phyloP scores from a whole-genome alignment of 2,113 vertebrate species.

The Xyliphius kryptos region DNA sequence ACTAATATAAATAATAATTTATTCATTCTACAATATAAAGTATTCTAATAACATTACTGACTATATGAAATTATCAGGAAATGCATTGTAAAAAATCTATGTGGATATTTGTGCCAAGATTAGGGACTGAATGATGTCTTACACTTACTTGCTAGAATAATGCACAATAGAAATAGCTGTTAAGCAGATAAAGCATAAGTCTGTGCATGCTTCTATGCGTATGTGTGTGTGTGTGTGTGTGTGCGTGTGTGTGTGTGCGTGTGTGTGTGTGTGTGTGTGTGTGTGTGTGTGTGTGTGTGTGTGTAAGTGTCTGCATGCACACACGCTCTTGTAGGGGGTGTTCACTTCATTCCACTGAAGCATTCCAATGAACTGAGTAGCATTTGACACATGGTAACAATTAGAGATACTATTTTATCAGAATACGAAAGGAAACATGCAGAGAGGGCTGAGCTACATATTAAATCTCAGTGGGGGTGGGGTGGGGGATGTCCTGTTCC shows the following conservation, averaged over 20 bases:
- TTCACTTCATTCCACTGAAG: conserved; percentile 39
- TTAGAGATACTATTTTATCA: conserved; percentile 51
- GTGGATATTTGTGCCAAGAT: too few relatives aligned
- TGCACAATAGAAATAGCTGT: too few relatives aligned
- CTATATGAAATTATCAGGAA: too few relatives aligned
- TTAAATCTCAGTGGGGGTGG: neutral
- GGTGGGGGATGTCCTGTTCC: neutral
- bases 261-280: conserved; percentile 23
- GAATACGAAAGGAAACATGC: conserved; percentile 22
- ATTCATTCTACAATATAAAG: too few relatives aligned
- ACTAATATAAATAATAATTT: too few relatives aligned
- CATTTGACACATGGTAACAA: conserved; percentile 63
- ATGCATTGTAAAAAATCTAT: too few relatives aligned
- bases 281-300: conserved; percentile 26
- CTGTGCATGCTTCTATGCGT: too few relatives aligned
- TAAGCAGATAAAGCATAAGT: too few relatives aligned
- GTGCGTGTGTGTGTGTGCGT: neutral
- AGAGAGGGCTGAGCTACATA: neutral
- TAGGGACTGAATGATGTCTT: too few relatives aligned
- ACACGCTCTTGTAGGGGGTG: conserved; percentile 12
- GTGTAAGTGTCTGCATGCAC: conserved; percentile 5
- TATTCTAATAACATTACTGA: too few relatives aligned
- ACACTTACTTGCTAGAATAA: too few relatives aligned
- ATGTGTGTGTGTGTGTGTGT: too few relatives aligned
- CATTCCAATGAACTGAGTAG: conserved; percentile 55